Evolutionary conservation across 2,797 vertebrate species (phyloP).

Genomic region (Ataeniobius toweri): DNA sequence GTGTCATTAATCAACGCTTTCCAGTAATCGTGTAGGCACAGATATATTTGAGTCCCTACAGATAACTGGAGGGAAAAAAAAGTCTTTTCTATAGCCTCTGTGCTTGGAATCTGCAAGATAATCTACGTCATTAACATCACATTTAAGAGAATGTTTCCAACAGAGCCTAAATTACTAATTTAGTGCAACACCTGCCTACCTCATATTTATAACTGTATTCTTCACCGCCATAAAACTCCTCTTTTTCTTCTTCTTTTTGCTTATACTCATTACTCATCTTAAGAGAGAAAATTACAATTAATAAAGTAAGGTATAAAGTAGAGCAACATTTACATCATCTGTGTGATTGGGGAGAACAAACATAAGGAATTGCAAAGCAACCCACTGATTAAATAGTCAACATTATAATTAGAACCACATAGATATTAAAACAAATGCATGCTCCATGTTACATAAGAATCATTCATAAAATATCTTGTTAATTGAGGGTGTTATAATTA

Average conservation of each 20-base stretch:
- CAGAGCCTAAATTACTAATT: conserved; percentile 40
- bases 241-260: conserved; percentile 48
- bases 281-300: conserved; percentile 28
- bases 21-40: conserved; percentile 39
- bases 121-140: conserved; percentile 30
- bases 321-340: conserved; percentile 8
- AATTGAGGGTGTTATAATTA: conserved; percentile 16
- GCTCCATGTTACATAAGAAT: conserved; percentile 43
- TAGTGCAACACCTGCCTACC: conserved; percentile 60
- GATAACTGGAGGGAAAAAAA: background rate
- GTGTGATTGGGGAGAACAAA: conserved; percentile 20
- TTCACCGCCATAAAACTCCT: conserved; percentile 60
- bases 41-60: conserved; percentile 31
- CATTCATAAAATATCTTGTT: background rate
- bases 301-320: conserved; percentile 13
- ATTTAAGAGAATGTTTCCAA: conserved; percentile 37
- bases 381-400: conserved; percentile 22
- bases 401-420: conserved; percentile 28
- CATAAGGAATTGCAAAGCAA: conserved; percentile 39
- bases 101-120: conserved; percentile 27
- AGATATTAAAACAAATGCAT: conserved; percentile 44
- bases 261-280: conserved; percentile 60
- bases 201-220: conserved; percentile 75
- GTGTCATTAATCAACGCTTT: conserved; percentile 66
- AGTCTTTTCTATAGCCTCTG: background rate